Percentiles rank a stretch among this genome's conserved stretches.
Conservation (phyloP, 92 coral and sea anemone species). For the Palythoa grandis region DNA sequence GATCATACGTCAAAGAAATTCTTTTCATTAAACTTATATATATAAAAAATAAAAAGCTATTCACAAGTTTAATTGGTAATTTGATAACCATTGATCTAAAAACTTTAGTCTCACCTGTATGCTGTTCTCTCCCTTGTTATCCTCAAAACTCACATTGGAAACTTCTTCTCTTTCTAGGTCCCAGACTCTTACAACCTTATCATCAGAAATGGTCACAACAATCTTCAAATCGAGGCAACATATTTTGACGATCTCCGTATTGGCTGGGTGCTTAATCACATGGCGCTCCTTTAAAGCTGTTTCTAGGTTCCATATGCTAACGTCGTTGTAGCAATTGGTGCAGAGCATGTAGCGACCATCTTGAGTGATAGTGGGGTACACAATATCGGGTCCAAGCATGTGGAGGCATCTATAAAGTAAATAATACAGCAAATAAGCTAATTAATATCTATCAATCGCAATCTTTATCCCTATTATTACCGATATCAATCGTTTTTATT, state of each 20-base stretch:
- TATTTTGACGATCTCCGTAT: constrained; percentile 77
- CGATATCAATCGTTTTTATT: no score
- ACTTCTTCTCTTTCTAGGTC: constrained; percentile 86
- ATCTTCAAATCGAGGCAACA: constrained; percentile 79
- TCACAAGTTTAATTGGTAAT: not conserved
- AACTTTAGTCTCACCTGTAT: constrained; percentile 52
- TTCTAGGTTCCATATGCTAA: constrained; percentile 95
- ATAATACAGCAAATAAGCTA: not conserved
- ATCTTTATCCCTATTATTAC: not conserved
- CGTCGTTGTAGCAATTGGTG: constrained; percentile 90
- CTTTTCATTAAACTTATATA: no score
- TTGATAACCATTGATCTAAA: no score
- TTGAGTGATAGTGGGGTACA: constrained; percentile 84
- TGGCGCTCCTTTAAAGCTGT: constrained; percentile 90
- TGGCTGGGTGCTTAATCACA: constrained; percentile 93
- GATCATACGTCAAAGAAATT: no score
- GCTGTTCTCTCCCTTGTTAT: constrained; percentile 83
- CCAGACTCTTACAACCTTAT: constrained; percentile 93
- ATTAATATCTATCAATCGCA: not conserved
- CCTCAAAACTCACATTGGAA: constrained; percentile 78
- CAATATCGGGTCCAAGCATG: constrained; percentile 90
- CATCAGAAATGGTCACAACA: constrained; percentile 90
- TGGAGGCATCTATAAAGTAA: constrained; percentile 69
- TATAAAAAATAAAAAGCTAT: not conserved
- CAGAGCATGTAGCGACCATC: constrained; percentile 94